Conservation (phyloP, 1,140 invertebrate genomes). For the Zaprionus kolodkinae region DNA sequence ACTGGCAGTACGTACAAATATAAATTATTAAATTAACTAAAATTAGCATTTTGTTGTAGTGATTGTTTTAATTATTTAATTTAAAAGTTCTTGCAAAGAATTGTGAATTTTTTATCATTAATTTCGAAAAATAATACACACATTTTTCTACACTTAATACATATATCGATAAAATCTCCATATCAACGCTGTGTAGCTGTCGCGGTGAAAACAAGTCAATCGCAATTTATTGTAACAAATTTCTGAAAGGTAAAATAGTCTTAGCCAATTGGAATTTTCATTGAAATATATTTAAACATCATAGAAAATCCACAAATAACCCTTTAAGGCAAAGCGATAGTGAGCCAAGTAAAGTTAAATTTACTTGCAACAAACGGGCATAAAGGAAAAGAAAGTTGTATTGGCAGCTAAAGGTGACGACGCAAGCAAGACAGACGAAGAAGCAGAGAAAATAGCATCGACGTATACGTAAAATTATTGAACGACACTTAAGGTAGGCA, state of each 20-base stretch:
- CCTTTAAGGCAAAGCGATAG: not conserved
- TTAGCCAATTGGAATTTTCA: conserved; percentile 11
- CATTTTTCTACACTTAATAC: not conserved
- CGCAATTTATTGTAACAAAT: conserved; percentile 48
- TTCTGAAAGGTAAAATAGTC: conserved; percentile 32
- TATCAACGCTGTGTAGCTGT: conserved; percentile 35
- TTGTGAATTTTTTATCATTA: not conserved
- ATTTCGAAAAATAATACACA: not conserved
- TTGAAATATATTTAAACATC: conserved; percentile 1
- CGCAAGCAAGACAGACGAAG: conserved; percentile 66
- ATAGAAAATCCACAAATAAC: conserved; percentile 3
- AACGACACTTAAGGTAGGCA: conserved; percentile 72
- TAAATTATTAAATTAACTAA: not conserved
- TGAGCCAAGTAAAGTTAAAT: conserved; percentile 8
- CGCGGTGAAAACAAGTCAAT: conserved; percentile 48
- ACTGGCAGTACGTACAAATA: not conserved
- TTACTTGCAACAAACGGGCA: conserved; percentile 18
- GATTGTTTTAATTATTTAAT: not conserved
- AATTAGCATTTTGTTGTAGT: not conserved
- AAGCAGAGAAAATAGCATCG: conserved; percentile 67
- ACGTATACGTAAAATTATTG: conserved; percentile 71
- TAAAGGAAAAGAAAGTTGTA: conserved; percentile 54
- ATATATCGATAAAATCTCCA: conserved; percentile 35
- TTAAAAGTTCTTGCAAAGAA: not conserved
- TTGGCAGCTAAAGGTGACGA: conserved; percentile 65